Percentiles rank a stretch among this genome's conserved stretches.
phyloP scores from a whole-genome alignment of 2,113 vertebrate species.

The Nesospiza acunhae region DNA sequence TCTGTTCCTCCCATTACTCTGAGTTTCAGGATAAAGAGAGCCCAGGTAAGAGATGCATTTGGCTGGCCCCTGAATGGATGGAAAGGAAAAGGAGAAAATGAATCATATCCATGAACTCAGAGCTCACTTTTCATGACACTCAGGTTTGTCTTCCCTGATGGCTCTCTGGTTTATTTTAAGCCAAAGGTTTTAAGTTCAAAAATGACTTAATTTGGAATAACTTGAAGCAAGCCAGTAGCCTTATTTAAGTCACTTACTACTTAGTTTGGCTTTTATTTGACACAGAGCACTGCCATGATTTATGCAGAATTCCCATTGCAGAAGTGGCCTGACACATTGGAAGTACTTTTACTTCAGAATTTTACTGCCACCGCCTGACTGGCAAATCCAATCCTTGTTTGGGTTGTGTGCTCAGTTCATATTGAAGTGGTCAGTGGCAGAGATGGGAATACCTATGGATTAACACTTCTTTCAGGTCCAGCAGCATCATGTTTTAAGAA shows the following conservation, averaged over 20 bases:
- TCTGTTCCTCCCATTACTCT: background rate
- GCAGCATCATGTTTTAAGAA: background rate
- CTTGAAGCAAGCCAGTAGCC: conserved; percentile 61
- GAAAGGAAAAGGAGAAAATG: conserved; percentile 35
- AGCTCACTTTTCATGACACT: conserved; percentile 30
- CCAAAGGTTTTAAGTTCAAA: conserved; percentile 51
- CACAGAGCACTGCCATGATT: background rate
- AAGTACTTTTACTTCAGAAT: background rate
- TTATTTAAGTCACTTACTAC: conserved; percentile 34
- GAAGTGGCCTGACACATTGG: background rate
- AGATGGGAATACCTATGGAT: background rate
- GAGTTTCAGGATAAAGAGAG: background rate
- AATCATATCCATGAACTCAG: conserved; percentile 34
- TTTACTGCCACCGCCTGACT: background rate
- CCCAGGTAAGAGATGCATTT: conserved; percentile 15
- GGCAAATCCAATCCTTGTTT: background rate
- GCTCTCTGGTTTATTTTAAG: conserved; percentile 61
- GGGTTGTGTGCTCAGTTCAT: background rate
- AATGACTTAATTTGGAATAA: conserved; percentile 65
- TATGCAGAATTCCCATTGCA: background rate
- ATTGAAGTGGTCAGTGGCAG: background rate
- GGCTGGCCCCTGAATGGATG: background rate
- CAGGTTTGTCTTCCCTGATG: conserved; percentile 35
- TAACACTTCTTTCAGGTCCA: background rate
- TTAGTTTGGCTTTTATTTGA: conserved; percentile 45